Base-by-base conservation (phyloP, 2,113 vertebrate genomes). In the Suricata suricatta region DNA sequence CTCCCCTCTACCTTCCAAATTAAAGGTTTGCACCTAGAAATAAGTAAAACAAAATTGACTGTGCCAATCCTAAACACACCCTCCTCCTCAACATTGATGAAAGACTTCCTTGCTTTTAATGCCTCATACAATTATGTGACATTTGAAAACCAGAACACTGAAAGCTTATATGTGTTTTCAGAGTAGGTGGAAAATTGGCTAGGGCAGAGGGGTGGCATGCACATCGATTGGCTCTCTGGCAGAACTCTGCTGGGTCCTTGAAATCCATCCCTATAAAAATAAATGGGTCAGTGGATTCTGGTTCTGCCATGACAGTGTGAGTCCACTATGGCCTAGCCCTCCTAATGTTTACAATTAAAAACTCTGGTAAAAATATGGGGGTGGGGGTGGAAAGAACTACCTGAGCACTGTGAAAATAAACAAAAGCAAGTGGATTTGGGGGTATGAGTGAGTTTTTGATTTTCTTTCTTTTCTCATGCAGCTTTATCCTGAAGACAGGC, bases 101-200 rank as follows among this genome's bases (percentile, higher is more conserved):
- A 86, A 33, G 35, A 92, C 84, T 77, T 80, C 35, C n/a, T 71
- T 91, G 63, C 44, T 94, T 90, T 77, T 68, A 93, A 76, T 27
- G 35, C 82, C 23, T 54, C 90, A 76, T 63, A 68, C 57, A 95
- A 76, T 96, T 69, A 44, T 7, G 76, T 19, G 14, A 88, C 64
- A 91, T 95, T 96, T 97, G 76, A 93, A 96, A 84, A 77, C 7
- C 76, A 92, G 44, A 88, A 81, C 31, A 93, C 88, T 90, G 88
- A 90, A 96, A 96, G 41, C 33, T 50, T 76, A 17, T 19, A 52
- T 60, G 29, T 92, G 27, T 57, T 85, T 94, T 79, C 85, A 74
- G 23, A 88, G 64, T 21, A 16, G 13, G 12, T 35, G n/a, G 21
- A 72, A 33, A 86, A 19, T 54, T 41, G 50, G 50, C 50, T 13